Conservation (phyloP, 2,888 invertebrate species). For the Pseudoips prasinana region DNA sequence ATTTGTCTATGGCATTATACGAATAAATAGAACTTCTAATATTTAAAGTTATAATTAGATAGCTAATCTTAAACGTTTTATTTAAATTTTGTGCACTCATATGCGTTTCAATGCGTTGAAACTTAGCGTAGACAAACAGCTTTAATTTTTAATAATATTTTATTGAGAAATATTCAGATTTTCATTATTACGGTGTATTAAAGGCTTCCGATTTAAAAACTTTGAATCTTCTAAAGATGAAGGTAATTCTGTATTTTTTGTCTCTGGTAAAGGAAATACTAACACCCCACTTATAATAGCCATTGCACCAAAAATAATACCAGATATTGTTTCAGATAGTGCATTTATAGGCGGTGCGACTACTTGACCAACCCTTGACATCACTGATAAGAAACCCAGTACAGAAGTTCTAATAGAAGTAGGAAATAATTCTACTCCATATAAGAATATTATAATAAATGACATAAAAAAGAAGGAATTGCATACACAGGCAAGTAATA, state of each 20-base stretch:
- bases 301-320: constrained; percentile 83
- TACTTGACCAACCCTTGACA: constrained; percentile 91
- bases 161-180: constrained; percentile 1
- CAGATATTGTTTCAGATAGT: constrained; percentile 54
- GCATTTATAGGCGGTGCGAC: constrained; percentile 88
- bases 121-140: too few relatives aligned
- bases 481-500: constrained; percentile 85
- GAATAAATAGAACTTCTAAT: too few relatives aligned
- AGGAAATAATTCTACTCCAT: constrained; percentile 92
- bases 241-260: constrained; percentile 55
- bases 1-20: too few relatives aligned
- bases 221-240: constrained; percentile 54
- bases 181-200: neutral
- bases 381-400: constrained; percentile 89
- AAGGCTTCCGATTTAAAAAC: constrained; percentile 22
- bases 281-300: constrained; percentile 84
- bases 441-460: constrained; percentile 92
- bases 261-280: constrained; percentile 85
- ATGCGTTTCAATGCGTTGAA: too few relatives aligned
- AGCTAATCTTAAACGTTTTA: too few relatives aligned
- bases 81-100: too few relatives aligned
- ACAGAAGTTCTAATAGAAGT: constrained; percentile 92
- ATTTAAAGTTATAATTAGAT: too few relatives aligned
- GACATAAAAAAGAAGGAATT: constrained; percentile 90
- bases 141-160: too few relatives aligned